Conservation (phyloP, 2,113 vertebrate species). For the Silurus glanis region DNA sequence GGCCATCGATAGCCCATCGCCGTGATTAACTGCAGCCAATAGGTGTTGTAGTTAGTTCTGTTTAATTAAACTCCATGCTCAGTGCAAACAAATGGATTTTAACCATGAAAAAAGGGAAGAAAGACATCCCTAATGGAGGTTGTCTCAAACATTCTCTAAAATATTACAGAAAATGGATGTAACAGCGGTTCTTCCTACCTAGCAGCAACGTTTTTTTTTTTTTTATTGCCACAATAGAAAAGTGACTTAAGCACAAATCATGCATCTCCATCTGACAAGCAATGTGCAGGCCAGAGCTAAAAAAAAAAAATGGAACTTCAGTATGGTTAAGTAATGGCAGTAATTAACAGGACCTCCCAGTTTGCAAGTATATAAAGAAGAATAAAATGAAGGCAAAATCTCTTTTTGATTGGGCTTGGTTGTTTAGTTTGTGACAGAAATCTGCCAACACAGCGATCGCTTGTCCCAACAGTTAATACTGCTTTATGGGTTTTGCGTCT, state of each 20-base stretch:
- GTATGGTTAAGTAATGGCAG: slow-evolving; percentile 40
- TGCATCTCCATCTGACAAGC: slow-evolving; percentile 26
- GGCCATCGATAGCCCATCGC: slow-evolving; percentile 41
- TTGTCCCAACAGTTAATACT: slow-evolving; percentile 48
- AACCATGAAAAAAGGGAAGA: neutral
- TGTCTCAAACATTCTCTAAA: slow-evolving; percentile 24
- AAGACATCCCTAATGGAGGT: slow-evolving; percentile 12
- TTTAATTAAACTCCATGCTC: slow-evolving; percentile 55
- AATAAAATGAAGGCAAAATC: slow-evolving; percentile 36
- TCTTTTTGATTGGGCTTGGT: slow-evolving; percentile 38
- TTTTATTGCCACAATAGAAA: slow-evolving; percentile 39
- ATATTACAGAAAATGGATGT: slow-evolving; percentile 33
- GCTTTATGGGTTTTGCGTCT: slow-evolving; percentile 41
- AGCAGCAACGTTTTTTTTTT: slow-evolving; percentile 14
- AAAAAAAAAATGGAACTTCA: neutral
- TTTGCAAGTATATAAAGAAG: slow-evolving; percentile 26
- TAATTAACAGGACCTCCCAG: slow-evolving; percentile 52
- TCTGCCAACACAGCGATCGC: slow-evolving; percentile 44
- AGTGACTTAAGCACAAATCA: slow-evolving; percentile 19
- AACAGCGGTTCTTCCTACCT: slow-evolving; percentile 16
- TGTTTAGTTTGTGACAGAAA: slow-evolving; percentile 45
- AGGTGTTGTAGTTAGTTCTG: slow-evolving; percentile 56
- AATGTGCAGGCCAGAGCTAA: neutral
- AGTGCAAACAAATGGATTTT: slow-evolving; percentile 34
- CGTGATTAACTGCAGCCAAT: slow-evolving; percentile 57